Conservation (phyloP, 2,888 invertebrate species). For the Brachypterus glaber region DNA sequence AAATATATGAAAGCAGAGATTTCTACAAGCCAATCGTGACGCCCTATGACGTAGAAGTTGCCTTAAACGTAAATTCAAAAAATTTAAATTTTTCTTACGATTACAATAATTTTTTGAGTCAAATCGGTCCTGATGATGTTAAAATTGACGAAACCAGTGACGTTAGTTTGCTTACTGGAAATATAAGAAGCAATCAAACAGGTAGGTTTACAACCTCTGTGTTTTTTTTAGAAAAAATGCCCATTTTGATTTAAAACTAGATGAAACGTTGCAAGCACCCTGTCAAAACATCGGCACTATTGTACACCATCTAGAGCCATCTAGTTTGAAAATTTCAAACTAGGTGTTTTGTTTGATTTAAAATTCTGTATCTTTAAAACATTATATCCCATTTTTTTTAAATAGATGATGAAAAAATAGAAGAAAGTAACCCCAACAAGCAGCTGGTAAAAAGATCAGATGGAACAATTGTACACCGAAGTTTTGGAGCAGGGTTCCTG, state of each 20-base stretch:
- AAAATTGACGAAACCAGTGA: slow-evolving; percentile 39
- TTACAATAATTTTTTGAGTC: slow-evolving; percentile 57
- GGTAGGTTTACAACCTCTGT: no score
- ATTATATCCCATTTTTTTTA: no score
- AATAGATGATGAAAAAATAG: slow-evolving; percentile 27
- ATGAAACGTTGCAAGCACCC: no score
- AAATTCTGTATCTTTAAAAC: no score
- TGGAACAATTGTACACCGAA: slow-evolving; percentile 42
- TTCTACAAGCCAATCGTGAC: slow-evolving; percentile 86
- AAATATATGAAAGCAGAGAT: slow-evolving; percentile 72
- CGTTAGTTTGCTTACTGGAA: slow-evolving; percentile 68
- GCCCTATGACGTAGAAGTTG: slow-evolving; percentile 85
- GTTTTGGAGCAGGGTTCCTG: slow-evolving; percentile 55
- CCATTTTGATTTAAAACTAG: no score
- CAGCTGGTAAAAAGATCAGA: slow-evolving; percentile 37
- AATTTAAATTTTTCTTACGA: slow-evolving; percentile 45
- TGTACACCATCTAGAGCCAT: no score
- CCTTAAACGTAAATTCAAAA: slow-evolving; percentile 51
- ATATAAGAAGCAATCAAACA: slow-evolving; percentile 41
- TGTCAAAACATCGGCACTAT: no score
- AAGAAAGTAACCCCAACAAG: slow-evolving; percentile 23
- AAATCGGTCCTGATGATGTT: slow-evolving; percentile 15
- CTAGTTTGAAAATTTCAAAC: no score
- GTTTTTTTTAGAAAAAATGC: no score
- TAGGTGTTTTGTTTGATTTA: no score